These are phyloP conservation scores for Sinocyclocheilus grahami DNA, from an alignment of 2,113 vertebrate genomes.

Conservation along the genomic window DNA sequence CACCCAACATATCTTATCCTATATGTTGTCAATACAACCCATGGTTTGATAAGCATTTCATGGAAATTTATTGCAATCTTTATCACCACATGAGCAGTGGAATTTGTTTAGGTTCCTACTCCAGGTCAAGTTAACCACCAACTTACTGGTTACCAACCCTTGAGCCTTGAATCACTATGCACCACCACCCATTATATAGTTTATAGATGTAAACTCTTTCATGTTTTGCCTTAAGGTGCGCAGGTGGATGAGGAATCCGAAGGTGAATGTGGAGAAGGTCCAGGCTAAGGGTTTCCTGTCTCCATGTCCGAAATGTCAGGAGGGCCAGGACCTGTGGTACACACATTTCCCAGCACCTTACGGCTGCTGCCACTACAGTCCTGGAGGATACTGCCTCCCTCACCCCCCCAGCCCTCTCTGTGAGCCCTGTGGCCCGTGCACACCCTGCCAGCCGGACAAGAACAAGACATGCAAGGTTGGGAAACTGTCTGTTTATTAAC, in stretches of 20 bases:
- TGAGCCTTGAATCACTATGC: not conserved
- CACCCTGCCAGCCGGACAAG: conserved; percentile 78
- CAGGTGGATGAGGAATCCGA: conserved; percentile 91
- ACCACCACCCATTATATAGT: not conserved
- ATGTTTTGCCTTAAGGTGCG: conserved; percentile 80
- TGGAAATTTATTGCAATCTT: not conserved
- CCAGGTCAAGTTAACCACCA: not conserved
- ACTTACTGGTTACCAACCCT: not conserved
- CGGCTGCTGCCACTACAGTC: conserved; percentile 77
- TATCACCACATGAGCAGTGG: not conserved
- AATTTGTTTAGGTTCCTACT: not conserved
- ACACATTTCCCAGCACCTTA: conserved; percentile 80
- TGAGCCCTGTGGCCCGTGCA: conserved; percentile 64
- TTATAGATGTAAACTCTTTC: not conserved
- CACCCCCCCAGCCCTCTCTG: conserved; percentile 69
- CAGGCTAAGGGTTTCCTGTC: conserved; percentile 81
- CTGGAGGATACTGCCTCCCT: conserved; percentile 70
- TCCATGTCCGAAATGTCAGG: conserved; percentile 78
- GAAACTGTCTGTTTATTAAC: not conserved
- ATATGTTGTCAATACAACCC: not conserved
- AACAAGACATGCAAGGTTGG: conserved; percentile 85
- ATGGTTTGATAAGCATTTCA: not conserved
- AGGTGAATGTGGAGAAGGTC: conserved; percentile 87
- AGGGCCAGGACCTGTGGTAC: conserved; percentile 80
- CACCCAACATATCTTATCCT: not conserved